Evolutionary conservation across 2,797 vertebrate genomes (phyloP).

Genomic region (Cyclura pinguis): DNA sequence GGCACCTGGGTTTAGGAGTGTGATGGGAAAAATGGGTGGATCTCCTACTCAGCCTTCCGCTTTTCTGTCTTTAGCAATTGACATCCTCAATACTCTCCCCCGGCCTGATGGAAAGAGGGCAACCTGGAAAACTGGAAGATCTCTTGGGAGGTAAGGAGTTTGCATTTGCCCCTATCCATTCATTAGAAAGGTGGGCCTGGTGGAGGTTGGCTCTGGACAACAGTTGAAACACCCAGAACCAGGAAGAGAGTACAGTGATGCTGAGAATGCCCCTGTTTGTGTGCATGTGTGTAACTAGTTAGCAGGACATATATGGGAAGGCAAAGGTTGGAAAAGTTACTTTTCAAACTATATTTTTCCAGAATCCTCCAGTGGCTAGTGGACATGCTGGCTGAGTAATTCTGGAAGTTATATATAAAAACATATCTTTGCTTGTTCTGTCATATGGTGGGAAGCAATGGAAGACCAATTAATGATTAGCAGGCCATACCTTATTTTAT

Average conservation of each 20-base stretch:
- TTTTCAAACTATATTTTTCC: no score
- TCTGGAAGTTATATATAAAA: no score
- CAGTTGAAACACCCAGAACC: neutral
- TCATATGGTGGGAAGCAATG: neutral
- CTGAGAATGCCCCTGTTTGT: no score
- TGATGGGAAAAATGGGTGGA: neutral
- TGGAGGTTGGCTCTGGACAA: neutral
- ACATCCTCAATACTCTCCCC: conserved; percentile 37
- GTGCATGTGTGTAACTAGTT: no score
- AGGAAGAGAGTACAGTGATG: neutral
- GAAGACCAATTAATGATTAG: neutral
- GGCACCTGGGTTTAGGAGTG: neutral
- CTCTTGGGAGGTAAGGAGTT: conserved; percentile 27
- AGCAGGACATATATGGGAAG: no score
- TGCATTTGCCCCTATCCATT: neutral
- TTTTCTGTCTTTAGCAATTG: neutral
- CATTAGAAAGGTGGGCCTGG: neutral
- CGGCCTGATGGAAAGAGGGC: conserved; percentile 14
- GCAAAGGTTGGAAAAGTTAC: no score
- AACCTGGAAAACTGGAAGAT: conserved; percentile 20
- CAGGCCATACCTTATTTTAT: neutral
- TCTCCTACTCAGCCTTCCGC: neutral
- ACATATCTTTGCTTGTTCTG: neutral
- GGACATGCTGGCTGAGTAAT: no score
- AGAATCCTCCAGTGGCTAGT: no score